phyloP scores from a whole-genome alignment of 1,140 invertebrate genomes.

The Polypedilum pembai region DNA sequence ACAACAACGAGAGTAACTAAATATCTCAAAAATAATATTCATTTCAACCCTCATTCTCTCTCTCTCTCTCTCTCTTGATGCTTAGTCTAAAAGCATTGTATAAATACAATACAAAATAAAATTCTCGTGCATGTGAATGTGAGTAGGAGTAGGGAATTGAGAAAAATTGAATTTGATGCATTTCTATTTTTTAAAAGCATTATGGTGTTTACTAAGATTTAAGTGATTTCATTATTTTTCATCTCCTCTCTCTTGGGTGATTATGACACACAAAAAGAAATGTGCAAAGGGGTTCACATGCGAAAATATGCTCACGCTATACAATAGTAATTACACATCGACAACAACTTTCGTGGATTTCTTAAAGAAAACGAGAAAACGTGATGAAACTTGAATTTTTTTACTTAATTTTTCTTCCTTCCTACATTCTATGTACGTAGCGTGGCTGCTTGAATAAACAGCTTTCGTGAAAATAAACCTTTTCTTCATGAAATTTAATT shows the following conservation, averaged over 20 bases:
- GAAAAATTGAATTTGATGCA: conserved; percentile 12
- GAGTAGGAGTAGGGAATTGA: not conserved
- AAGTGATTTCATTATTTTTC: conserved; percentile 25
- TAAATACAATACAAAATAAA: not conserved
- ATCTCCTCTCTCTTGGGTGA: not conserved
- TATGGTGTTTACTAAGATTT: conserved; percentile 27
- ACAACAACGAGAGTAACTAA: not conserved
- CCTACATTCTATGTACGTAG: not conserved
- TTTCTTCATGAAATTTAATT: conserved; percentile 5
- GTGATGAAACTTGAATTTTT: conserved; percentile 19
- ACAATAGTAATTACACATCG: too few relatives aligned
- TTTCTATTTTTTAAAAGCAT: conserved; percentile 26
- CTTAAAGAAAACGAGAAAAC: not conserved
- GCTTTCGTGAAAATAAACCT: conserved; percentile 10
- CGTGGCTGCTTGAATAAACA: not conserved
- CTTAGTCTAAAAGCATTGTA: not conserved
- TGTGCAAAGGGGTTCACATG: not conserved
- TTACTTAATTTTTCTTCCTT: not conserved
- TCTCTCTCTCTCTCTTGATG: not conserved
- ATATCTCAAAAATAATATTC: not conserved
- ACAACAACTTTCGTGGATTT: too few relatives aligned
- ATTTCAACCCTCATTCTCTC: not conserved
- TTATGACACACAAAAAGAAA: not conserved
- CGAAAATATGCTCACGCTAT: not conserved
- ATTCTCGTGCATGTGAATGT: not conserved